Conservation (phyloP, 2,888 invertebrate species). For the Hypena proboscidalis region DNA sequence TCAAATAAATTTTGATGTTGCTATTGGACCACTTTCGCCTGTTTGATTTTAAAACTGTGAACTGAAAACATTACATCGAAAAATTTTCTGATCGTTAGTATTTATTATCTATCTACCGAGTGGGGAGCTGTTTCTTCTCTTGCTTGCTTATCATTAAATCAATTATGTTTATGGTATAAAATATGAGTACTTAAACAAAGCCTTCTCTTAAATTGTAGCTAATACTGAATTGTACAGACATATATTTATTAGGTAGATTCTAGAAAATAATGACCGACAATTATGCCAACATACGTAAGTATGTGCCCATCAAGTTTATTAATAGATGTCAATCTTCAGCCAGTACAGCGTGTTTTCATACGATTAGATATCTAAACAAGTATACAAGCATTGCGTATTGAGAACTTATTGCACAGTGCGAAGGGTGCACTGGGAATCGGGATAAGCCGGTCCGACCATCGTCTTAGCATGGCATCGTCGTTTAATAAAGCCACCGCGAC, state of each 20-base stretch:
- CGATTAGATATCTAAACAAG: slow-evolving; percentile 46
- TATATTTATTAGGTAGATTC: neutral
- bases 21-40: slow-evolving; percentile 23
- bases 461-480: slow-evolving; percentile 73
- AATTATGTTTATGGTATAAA: neutral
- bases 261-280: slow-evolving; percentile 8
- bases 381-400: slow-evolving; percentile 69
- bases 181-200: neutral
- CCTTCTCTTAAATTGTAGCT: neutral
- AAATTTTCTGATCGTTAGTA: too few relatives aligned
- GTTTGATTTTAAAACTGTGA: too few relatives aligned
- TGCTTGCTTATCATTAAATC: neutral
- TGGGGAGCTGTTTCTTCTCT: neutral
- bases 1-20: slow-evolving; percentile 28
- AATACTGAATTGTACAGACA: slow-evolving; percentile 1
- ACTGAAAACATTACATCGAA: too few relatives aligned
- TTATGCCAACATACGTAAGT: slow-evolving; percentile 1
- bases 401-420: slow-evolving; percentile 67
- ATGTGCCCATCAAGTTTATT: slow-evolving; percentile 12
- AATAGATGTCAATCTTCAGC: slow-evolving; percentile 20
- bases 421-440: slow-evolving; percentile 73
- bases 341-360: slow-evolving; percentile 26
- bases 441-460: slow-evolving; percentile 82
- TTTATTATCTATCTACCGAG: too few relatives aligned
- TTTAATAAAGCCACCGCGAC: slow-evolving; percentile 81